Evolutionary conservation across 2,888 invertebrate genomes (phyloP), one percentile per base, ranked within the genome.

Genomic region (Coleophora deauratella): DNA sequence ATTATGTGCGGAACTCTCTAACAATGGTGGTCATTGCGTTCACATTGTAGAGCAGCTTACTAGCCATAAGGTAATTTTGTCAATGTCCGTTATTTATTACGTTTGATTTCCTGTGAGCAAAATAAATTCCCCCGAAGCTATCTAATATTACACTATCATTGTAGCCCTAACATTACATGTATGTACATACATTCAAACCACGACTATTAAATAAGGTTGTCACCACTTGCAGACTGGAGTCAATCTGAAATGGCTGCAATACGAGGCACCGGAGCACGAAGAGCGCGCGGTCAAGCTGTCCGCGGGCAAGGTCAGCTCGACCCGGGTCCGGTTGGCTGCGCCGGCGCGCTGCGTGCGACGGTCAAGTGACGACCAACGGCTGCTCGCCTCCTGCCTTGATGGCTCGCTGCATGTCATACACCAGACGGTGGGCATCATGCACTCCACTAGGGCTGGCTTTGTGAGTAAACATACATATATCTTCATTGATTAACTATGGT

Each of bases 21-120:
- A 89, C 48, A 86, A 89, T 40, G 88, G 90, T 50, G 89, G 91
- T 42, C 91, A 91, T 66, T 82, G 91, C 52, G 86, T 93, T 53
- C 89, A 94, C 72, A 91, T 93, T 48, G 86, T 97, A 34, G 96
- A 97, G 67, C 96, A 97, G 72, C 91, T 92, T 58, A 90, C 93
- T 40, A 70, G 76, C 48, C 76, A 77, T 47, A 79, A 80, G 72
- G 84, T 86, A 52, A 59, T 41, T 46, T 15, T n/a, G n/a, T 10
- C 11, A 37, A n/a, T 28, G 27, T 27, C 12, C 10, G 10, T 27
- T 32, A 8, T 32, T 12, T 28, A 35, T 28, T 21, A 3, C 6
- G 6, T 21, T 21, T n/a, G n/a, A n/a, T n/a, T n/a, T n/a, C n/a
- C n/a, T n/a, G n/a, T n/a, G n/a, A n/a, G n/a, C n/a, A n/a, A n/a